These are phyloP conservation scores for Mesorhabditis belari DNA, from an alignment of 2,888 invertebrate genomes.

Conservation along the genomic window DNA sequence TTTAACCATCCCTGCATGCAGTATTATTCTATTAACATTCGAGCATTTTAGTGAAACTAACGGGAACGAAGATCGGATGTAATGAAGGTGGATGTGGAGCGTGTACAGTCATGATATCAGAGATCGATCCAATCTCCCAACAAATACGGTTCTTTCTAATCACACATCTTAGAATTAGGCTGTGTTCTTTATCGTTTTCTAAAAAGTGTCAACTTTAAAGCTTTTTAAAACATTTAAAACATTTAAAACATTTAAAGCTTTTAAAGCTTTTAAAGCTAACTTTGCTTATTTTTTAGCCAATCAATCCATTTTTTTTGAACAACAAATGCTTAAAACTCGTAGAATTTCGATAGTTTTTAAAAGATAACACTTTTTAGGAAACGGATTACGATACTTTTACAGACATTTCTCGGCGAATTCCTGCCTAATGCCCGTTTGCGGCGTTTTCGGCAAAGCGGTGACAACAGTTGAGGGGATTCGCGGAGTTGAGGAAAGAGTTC, in stretches of 20 bases:
- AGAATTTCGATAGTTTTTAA: neutral
- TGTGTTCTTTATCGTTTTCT: neutral
- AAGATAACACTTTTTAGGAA: neutral
- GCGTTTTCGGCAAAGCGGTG: slow-evolving; percentile 78
- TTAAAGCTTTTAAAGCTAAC: neutral
- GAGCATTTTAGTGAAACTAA: slow-evolving; percentile 41
- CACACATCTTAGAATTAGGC: neutral
- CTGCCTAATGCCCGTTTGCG: slow-evolving; percentile 78
- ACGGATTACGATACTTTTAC: slow-evolving; percentile 5
- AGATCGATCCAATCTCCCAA: slow-evolving; percentile 25
- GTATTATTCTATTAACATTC: neutral
- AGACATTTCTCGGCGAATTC: slow-evolving; percentile 67
- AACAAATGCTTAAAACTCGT: neutral
- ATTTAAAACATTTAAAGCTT: neutral
- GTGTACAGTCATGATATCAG: slow-evolving; percentile 54
- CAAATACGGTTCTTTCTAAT: slow-evolving; percentile 18
- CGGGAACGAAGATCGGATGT: slow-evolving; percentile 56
- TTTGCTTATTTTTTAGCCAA: neutral
- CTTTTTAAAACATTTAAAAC: too few relatives aligned
- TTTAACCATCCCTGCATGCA: neutral
- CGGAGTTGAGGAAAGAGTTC: slow-evolving; percentile 66
- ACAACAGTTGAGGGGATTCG: slow-evolving; percentile 91
- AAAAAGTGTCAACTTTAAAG: too few relatives aligned
- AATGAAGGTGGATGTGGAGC: slow-evolving; percentile 58
- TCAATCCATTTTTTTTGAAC: neutral